Conservation (phyloP, 2,797 vertebrate species). For the Rhynchotus rufescens region DNA sequence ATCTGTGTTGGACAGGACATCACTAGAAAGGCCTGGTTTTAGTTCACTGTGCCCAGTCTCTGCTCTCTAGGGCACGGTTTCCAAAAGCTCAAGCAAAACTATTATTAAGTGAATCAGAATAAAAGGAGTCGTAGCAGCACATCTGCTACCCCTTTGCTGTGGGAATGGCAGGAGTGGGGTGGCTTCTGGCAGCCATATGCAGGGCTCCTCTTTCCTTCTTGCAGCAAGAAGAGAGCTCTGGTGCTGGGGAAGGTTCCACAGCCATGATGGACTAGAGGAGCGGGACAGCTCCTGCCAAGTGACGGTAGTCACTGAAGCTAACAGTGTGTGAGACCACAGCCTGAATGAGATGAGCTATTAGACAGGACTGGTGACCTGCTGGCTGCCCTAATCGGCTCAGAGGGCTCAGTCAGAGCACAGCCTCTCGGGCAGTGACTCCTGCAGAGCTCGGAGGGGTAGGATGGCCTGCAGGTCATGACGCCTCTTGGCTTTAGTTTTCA, state of each 20-base stretch:
- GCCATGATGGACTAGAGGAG: not conserved
- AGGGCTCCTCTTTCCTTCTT: not conserved
- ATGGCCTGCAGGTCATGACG: not conserved
- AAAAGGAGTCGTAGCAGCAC: not conserved
- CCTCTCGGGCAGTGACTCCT: not conserved
- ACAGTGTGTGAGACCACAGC: not conserved
- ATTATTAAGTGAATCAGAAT: not conserved
- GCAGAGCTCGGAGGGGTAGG: not conserved
- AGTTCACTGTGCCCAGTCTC: not conserved
- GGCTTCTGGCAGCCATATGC: not conserved
- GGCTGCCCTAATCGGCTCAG: not conserved
- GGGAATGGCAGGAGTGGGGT: not conserved
- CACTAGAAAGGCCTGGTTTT: not conserved
- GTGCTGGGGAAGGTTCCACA: not conserved
- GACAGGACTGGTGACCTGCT: not conserved
- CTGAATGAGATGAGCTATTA: not conserved
- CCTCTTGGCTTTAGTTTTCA: not conserved
- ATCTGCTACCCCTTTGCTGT: not conserved
- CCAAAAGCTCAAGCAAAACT: not conserved
- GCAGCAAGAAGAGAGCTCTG: not conserved
- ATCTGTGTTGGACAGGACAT: not conserved
- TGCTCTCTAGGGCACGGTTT: not conserved
- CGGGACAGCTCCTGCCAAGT: not conserved
- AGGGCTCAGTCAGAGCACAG: not conserved
- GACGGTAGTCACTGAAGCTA: not conserved